Conservation (phyloP, 1,140 invertebrate species). For the Pachypeltis micranthus region DNA sequence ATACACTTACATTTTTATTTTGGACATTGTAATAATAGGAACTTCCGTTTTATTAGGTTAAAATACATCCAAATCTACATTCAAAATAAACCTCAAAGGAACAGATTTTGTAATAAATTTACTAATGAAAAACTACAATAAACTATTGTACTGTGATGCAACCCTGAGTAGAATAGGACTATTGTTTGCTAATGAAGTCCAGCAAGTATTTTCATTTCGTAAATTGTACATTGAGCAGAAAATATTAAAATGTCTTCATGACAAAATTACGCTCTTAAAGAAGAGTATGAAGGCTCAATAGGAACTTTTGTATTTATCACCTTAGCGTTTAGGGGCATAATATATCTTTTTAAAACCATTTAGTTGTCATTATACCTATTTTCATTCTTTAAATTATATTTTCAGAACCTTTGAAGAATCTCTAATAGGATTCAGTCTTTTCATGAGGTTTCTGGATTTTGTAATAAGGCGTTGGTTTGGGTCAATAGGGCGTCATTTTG, state of each 20-base stretch:
- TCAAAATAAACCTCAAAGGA: conserved; percentile 8
- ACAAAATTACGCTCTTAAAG: conserved; percentile 24
- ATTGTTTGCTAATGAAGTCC: conserved; percentile 18
- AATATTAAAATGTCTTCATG: conserved; percentile 18
- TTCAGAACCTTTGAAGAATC: conserved; percentile 13
- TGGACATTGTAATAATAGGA: conserved; percentile 4
- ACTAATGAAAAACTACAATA: not conserved
- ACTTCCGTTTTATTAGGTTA: conserved; percentile 9
- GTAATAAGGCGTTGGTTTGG: conserved; percentile 5
- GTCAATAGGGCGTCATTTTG: not conserved
- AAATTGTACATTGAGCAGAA: conserved; percentile 20
- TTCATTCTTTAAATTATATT: not conserved
- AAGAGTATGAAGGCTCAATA: conserved; percentile 28
- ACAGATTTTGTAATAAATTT: not conserved
- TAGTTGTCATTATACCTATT: conserved; percentile 2
- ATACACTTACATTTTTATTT: conserved; percentile 8
- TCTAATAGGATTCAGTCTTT: conserved; percentile 22
- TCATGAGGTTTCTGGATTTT: conserved; percentile 5
- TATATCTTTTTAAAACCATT: not conserved
- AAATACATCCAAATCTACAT: conserved; percentile 4
- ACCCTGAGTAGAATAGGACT: conserved; percentile 26
- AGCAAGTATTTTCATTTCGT: conserved; percentile 12
- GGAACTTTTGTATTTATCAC: conserved; percentile 30
- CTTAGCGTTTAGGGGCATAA: conserved; percentile 22
- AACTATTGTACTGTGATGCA: conserved; percentile 26